Base-by-base conservation (phyloP, 37 sponge, comb jelly and placozoan species). In the Geodia barretti region DNA sequence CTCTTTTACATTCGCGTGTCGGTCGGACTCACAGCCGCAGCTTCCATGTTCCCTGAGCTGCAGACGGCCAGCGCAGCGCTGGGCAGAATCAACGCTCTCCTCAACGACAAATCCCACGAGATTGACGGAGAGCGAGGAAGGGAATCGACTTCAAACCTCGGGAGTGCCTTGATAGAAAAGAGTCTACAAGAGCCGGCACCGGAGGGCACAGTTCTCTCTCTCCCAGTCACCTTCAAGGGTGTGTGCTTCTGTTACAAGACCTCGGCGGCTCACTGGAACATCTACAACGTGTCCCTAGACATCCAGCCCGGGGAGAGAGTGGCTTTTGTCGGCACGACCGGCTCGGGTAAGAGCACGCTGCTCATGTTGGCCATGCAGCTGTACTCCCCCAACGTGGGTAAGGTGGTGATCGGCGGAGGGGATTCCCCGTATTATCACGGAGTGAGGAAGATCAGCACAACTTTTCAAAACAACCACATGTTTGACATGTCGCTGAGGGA, bases 301-400 rank as follows among this genome's bases (percentile, higher is more conserved):
- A 59, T 92, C 35, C 21, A 47, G 24, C 42, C 65, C 37, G 79
- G 92, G 30, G 68, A 88, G 72, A 79, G 64, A 32, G 81, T 88
- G 32, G 88, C 85, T 1, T 36, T 92, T 31, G 85, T 92, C 8
- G 92, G 92, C 1, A 54, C 37, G 33, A 84, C 76, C 78, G 88
- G 92, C 19, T 72, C 88, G 20, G 92, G 92, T 8, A 92, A 92
- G 77, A 92, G 84, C 47, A 88, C 92, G 19, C 62, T 92, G 2
- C 80, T 92, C 31, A 87, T 67, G 32, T 42, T 92, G 0, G 41
- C 87, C 39, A 40, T 84, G 41, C 65, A 83, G 41, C 32, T 87
- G 80, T 72, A 74, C 64, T n/a, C 28, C 20, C 92, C 92, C 1
- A 84, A 73, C 0, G 26, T 65, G 33, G 92, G 92, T 19, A 43